Conservation (phyloP, 2,888 invertebrate species). For the Apomyelois bistriatella region DNA sequence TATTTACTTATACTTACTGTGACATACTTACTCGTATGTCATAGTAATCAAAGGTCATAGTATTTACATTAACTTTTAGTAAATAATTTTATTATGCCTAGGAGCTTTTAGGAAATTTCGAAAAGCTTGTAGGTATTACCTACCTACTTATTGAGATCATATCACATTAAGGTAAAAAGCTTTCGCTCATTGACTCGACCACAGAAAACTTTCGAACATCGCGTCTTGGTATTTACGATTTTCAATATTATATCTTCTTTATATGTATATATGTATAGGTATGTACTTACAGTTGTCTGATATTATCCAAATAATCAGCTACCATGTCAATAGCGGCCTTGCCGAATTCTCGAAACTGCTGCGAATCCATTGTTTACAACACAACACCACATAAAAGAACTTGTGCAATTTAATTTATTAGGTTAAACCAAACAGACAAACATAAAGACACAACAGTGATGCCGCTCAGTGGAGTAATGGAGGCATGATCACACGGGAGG, state of each 20-base stretch:
- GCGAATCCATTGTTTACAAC: slow-evolving; percentile 82
- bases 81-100: too few relatives aligned
- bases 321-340: slow-evolving; percentile 94
- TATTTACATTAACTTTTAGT: too few relatives aligned
- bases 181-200: too few relatives aligned
- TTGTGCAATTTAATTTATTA: background rate
- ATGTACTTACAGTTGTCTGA: slow-evolving; percentile 85
- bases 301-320: slow-evolving; percentile 92
- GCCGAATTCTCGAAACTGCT: slow-evolving; percentile 90
- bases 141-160: too few relatives aligned
- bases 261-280: background rate
- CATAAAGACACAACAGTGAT: slow-evolving; percentile 36
- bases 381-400: slow-evolving; percentile 15
- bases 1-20: too few relatives aligned
- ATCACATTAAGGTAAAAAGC: too few relatives aligned
- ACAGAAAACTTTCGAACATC: too few relatives aligned
- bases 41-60: too few relatives aligned
- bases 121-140: too few relatives aligned
- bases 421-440: background rate
- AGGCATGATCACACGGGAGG: slow-evolving; percentile 41
- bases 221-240: too few relatives aligned
- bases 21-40: too few relatives aligned
- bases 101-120: too few relatives aligned
- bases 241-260: background rate
- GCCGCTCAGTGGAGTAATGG: slow-evolving; percentile 66